phyloP scores from a whole-genome alignment of 2,797 vertebrate species.

The Telmatherina bonti region DNA sequence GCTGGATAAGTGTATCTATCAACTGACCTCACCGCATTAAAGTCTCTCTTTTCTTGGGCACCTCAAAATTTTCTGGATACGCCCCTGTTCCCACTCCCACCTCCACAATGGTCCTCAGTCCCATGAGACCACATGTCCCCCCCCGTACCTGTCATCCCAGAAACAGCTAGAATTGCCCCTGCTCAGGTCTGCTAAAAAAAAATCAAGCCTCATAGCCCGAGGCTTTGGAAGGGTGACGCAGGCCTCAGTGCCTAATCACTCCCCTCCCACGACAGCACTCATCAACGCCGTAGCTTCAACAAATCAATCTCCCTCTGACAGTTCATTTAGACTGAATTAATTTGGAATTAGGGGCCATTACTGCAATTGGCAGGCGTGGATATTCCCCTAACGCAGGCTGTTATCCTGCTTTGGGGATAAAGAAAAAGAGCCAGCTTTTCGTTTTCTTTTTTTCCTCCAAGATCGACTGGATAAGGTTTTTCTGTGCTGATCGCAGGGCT shows the following conservation, averaged over 20 bases:
- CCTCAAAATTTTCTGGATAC: no score
- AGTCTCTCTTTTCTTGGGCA: no score
- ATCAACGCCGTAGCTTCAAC: slow-evolving; percentile 90
- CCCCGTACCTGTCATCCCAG: slow-evolving; percentile 80
- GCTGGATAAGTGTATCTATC: no score
- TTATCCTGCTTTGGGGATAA: slow-evolving; percentile 84
- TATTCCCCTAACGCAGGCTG: slow-evolving; percentile 86
- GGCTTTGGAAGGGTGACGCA: slow-evolving; percentile 80
- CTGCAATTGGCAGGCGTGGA: slow-evolving; percentile 91
- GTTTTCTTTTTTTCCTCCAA: slow-evolving; percentile 48
- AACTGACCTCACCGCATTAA: no score
- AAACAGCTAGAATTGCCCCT: slow-evolving; percentile 80
- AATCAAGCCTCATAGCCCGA: slow-evolving; percentile 73
- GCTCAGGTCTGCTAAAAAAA: slow-evolving; percentile 73
- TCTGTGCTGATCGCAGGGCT: slow-evolving; percentile 74
- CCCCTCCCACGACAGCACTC: slow-evolving; percentile 86
- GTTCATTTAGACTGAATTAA: slow-evolving; percentile 97
- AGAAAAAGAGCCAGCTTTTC: slow-evolving; percentile 75
- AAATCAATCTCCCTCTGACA: slow-evolving; percentile 95
- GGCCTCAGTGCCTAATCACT: slow-evolving; percentile 86
- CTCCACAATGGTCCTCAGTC: slow-evolving; percentile 34
- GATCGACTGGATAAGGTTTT: slow-evolving; percentile 82
- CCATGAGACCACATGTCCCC: slow-evolving; percentile 73
- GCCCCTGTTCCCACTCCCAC: no score
- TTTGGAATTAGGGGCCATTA: slow-evolving; percentile 95